phyloP scores from a whole-genome alignment of 2,113 vertebrate species.

The Phylloscopus trochiloides region DNA sequence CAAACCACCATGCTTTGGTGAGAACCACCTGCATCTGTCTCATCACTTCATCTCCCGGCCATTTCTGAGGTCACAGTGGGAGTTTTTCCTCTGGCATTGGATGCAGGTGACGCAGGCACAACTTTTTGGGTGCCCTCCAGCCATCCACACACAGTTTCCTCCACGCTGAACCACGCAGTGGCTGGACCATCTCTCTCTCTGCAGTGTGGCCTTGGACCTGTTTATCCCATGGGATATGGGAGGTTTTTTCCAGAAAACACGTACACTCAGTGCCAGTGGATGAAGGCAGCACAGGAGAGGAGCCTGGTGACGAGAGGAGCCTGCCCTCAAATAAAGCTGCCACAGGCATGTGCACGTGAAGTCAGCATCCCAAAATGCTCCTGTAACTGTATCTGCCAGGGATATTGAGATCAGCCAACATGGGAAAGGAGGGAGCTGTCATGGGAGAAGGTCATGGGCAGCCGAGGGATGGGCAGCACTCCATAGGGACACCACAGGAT shows the following conservation, averaged over 20 bases:
- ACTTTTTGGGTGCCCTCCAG: neutral
- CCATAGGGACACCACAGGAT: accelerated
- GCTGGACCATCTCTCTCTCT: neutral
- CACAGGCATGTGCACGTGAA: neutral
- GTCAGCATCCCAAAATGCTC: neutral
- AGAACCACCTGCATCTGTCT: neutral
- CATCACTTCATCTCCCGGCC: accelerated
- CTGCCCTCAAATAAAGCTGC: neutral
- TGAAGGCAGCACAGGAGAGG: neutral
- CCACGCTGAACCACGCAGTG: accelerated
- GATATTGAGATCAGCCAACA: neutral
- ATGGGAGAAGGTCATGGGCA: neutral
- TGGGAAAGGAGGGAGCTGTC: neutral
- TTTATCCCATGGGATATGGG: accelerated
- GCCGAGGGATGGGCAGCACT: neutral
- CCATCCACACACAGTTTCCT: neutral
- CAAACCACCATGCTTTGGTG: accelerated
- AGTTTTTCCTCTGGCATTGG: neutral
- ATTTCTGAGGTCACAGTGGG: accelerated
- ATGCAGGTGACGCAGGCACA: neutral
- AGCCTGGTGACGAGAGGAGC: neutral
- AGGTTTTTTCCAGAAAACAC: neutral
- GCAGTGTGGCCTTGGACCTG: neutral
- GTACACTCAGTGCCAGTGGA: neutral
- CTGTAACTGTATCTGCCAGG: neutral